A percentile compares a stretch with the other conserved stretches of the same genome.
Conservation (phyloP, 2,797 vertebrate genomes). For the Arnoldichthys spilopterus region DNA sequence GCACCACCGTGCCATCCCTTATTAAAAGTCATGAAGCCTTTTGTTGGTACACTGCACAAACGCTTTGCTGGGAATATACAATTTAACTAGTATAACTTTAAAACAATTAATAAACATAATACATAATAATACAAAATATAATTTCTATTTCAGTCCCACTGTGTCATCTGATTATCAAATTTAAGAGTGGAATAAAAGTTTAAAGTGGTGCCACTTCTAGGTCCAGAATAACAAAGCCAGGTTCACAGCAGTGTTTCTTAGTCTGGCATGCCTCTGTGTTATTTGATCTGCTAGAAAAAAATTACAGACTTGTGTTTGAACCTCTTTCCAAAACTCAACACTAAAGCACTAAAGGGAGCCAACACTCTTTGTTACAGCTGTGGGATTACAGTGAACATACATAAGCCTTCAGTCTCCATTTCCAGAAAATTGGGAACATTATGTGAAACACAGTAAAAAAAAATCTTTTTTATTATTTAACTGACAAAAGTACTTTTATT, state of each 20-base stretch:
- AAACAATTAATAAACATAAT: no score
- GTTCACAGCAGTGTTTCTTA: neutral
- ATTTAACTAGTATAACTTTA: no score
- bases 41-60: no score
- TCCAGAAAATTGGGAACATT: no score
- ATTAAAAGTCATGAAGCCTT: no score
- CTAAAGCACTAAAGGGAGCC: neutral
- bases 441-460: no score
- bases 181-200: slow-evolving; percentile 24
- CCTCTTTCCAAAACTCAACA: neutral
- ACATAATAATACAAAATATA: no score
- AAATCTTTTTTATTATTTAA: no score
- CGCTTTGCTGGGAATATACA: no score
- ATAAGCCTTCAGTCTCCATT: slow-evolving; percentile 21
- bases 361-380: neutral
- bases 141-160: neutral
- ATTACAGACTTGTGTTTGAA: slow-evolving; percentile 7
- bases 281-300: slow-evolving; percentile 8
- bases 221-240: neutral
- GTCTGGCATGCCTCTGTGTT: neutral
- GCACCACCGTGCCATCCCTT: no score
- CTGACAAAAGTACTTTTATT: no score
- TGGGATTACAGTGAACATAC: neutral
- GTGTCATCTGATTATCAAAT: neutral
- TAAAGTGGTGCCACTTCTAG: neutral